A percentile compares a stretch with the other conserved stretches of the same genome.
Evolutionary conservation across 2,888 invertebrate species (phyloP).

Genomic region (Mimas tiliae): DNA sequence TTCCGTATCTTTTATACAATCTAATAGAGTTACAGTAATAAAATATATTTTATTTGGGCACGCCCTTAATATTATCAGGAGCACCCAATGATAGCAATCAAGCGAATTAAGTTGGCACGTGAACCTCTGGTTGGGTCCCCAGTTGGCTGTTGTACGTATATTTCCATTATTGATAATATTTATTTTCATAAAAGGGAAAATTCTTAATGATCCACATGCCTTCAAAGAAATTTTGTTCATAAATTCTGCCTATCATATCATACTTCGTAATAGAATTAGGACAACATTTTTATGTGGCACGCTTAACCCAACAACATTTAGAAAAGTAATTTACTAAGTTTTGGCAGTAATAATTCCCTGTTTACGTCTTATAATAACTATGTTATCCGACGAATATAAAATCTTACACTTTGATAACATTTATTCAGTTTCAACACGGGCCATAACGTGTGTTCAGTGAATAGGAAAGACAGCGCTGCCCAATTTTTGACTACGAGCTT

Average conservation of each 20-base stretch:
- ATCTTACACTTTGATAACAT: conserved; percentile 1
- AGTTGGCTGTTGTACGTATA: conserved; percentile 44
- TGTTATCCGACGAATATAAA: conserved; percentile 2
- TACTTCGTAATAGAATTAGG: conserved; percentile 35
- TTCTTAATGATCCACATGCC: conserved; percentile 45
- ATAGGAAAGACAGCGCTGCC: conserved; percentile 16
- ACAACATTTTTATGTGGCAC: conserved; percentile 22
- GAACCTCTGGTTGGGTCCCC: conserved; percentile 38
- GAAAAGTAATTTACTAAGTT: conserved; percentile 22
- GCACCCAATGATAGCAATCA: conserved; percentile 33
- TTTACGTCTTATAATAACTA: conserved; percentile 5
- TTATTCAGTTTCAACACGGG: conserved; percentile 10
- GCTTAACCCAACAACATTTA: conserved; percentile 11
- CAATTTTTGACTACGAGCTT: conserved; percentile 32
- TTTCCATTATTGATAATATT: conserved; percentile 41
- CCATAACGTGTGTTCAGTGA: conserved; percentile 17
- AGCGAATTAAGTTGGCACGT: conserved; percentile 48
- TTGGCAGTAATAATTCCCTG: not conserved
- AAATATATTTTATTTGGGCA: conserved; percentile 29
- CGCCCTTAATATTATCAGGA: conserved; percentile 28
- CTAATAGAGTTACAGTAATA: conserved; percentile 19
- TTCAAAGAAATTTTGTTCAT: conserved; percentile 44
- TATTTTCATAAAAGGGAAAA: conserved; percentile 46
- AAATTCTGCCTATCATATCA: conserved; percentile 38
- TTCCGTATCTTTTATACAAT: conserved; percentile 20